Evolutionary conservation across 2,797 vertebrate species (phyloP), one percentile per base, ranked within the genome.

Genomic region (Nyctibius grandis): DNA sequence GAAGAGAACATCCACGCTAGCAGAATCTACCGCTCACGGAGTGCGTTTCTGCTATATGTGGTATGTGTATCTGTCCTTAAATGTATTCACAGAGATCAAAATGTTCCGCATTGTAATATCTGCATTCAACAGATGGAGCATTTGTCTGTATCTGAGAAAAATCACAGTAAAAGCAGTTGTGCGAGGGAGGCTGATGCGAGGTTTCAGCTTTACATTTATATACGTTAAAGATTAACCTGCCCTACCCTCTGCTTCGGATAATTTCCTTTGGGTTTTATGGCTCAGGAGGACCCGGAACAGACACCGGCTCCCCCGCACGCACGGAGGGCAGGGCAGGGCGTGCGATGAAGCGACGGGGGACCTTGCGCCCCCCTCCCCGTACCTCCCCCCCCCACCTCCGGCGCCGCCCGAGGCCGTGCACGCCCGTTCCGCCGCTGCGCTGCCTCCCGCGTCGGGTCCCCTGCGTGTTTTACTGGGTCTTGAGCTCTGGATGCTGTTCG

Each of bases 81-180:
- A 73, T 28, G 78, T 42, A 89, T 77, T 72, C 88, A 65, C 18
- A 50, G 54, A 74, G 61, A 85, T 60, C 42, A 47, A 67, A 88
- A 89, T 70, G 74, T 82, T 94, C 81, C 14, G 31, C 63, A 72
- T 34, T 65, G 68, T 94, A 85, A 23, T 72, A 51, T 68, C 61
- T 80, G 69, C 69, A 44, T 85, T 95, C 74, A 77, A 82, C 91
- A 91, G 84, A 90, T 59, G 91, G 63, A 92, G 26, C 74, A 75
- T 90, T 81, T 88, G 42, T 67, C 76, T 88, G 45, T 53, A 47
- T 77, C 75, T 19, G 42, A 72, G 51, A 33, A 64, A 56, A 76
- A 44, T 8, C 44, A 33, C 36, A 75, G 60, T 38, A 68, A 83
- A 78, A 86, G 65, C 85, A 73, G 36, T 9, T 72, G 51, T 22